These are phyloP conservation scores for Nomia melanderi DNA, from an alignment of 1,140 invertebrate species.

Conservation along the genomic window DNA sequence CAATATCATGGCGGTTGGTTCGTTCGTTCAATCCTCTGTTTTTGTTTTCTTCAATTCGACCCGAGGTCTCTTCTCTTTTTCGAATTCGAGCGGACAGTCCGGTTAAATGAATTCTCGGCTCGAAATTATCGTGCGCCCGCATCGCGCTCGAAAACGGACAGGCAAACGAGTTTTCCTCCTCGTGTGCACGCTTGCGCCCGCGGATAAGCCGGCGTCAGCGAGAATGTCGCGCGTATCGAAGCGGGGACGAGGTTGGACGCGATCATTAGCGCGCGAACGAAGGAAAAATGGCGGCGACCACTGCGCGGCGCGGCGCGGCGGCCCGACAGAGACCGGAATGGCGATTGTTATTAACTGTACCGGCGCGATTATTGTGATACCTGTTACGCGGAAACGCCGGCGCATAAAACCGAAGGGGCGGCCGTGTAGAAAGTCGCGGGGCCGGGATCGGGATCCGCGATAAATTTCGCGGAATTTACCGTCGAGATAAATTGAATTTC, in stretches of 20 bases:
- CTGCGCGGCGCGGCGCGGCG: too few species aligned
- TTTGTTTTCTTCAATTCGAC: neutral
- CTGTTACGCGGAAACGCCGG: conserved; percentile 1
- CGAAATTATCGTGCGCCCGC: conserved; percentile 8
- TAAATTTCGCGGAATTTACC: conserved; percentile 25
- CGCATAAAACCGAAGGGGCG: neutral
- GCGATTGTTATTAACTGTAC: conserved; percentile 15
- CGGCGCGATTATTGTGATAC: conserved; percentile 11
- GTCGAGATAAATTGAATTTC: conserved; percentile 18
- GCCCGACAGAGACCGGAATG: neutral
- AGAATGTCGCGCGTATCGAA: neutral
- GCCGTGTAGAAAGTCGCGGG: conserved; percentile 4
- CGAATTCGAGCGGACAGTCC: neutral
- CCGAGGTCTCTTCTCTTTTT: neutral
- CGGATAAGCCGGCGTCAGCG: neutral
- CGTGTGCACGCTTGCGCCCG: neutral
- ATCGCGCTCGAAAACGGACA: neutral
- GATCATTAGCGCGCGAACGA: conserved; percentile 4
- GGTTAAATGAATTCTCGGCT: neutral
- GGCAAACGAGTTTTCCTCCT: neutral
- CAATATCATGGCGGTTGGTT: neutral
- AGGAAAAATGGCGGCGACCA: neutral
- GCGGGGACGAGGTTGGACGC: neutral
- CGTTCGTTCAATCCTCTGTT: neutral
- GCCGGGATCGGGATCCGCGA: conserved; percentile 12